Evolutionary conservation across 1,140 invertebrate species (phyloP), one percentile per base, ranked within the genome.

Genomic region (Euwallacea fornicatus): DNA sequence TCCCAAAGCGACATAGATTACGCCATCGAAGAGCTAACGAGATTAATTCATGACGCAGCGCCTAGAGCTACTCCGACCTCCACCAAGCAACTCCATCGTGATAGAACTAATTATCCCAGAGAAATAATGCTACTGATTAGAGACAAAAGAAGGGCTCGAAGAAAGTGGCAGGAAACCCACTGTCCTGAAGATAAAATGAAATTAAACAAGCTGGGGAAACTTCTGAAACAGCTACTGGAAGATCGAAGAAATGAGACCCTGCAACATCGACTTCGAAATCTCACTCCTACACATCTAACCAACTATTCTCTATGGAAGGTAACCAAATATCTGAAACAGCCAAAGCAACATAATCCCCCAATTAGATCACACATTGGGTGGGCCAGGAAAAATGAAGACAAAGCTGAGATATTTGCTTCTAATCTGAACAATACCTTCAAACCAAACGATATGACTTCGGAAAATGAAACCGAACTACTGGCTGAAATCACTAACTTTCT

Each of bases 281-380:
- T 61, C 10, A 1, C 43, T 9, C 16, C 59, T 11, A 61, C 59
- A 44, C n/a, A 0, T 66, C 21, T 41, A 15, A 68, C 72, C 8
- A 56, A 77, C 46, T 75, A 78, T 55, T 77, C 75, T n/a, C 53
- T 74, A 7, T 75, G 69, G 66, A 74, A 77, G 72, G 61, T 69
- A 15, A 73, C 74, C 42, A 76, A 71, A 61, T 59, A 69, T 21
- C 42, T 75, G 44, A 74, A 76, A 56, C 63, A 69, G 66, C 74
- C 71, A 42, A 71, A 75, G 69, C 53, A 74, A 55, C 21, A 33
- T n/a, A 69, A 47, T 33, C 59, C 66, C 9, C 71, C 75, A 0
- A n/a, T 65, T 78, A 47, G 62, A 42, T 54, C 72, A 70, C 64
- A 77, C 4, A 54, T 76, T 7, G 43, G 2, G 1, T 80, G 74